Evolutionary conservation across 1,140 invertebrate species (phyloP).

Genomic region (Drosophila willistoni): DNA sequence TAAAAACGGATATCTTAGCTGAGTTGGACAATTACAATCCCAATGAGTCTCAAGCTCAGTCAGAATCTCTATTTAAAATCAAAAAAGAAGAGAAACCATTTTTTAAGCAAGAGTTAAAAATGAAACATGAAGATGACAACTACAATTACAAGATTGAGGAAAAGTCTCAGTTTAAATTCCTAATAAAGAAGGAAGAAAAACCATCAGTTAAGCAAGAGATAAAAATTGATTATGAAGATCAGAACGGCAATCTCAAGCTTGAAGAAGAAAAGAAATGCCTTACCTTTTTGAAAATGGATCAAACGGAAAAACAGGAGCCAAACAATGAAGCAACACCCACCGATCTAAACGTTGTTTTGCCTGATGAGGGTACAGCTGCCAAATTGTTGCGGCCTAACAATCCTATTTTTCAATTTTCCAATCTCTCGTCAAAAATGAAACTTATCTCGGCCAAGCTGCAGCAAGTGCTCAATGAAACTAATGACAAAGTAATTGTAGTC

Average conservation of each 20-base stretch:
- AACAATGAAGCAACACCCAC: not conserved
- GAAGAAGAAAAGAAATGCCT: not conserved
- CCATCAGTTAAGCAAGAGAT: too few relatives aligned
- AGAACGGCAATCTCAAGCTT: not conserved
- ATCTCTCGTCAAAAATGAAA: conserved; percentile 40
- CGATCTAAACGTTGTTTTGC: not conserved
- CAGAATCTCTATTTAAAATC: too few relatives aligned
- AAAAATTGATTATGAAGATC: not conserved
- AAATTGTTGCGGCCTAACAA: conserved; percentile 38
- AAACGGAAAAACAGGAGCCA: not conserved
- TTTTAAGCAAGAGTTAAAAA: not conserved
- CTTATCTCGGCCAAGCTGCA: conserved; percentile 34
- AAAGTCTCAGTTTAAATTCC: not conserved
- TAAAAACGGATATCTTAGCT: conserved; percentile 26
- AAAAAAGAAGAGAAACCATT: not conserved
- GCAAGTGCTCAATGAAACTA: conserved; percentile 33
- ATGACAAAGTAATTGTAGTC: conserved; percentile 55
- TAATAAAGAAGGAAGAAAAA: not conserved
- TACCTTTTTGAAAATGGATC: not conserved
- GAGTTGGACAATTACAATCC: conserved; percentile 27
- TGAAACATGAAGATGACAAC: not conserved
- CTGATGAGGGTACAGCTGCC: conserved; percentile 14
- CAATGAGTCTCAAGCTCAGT: not conserved
- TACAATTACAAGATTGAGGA: too few relatives aligned
- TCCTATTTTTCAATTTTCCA: conserved; percentile 50